Evolutionary conservation across 2,888 invertebrate species (phyloP), one percentile per base, ranked within the genome.

Genomic region (Drosophila nigritarsus): DNA sequence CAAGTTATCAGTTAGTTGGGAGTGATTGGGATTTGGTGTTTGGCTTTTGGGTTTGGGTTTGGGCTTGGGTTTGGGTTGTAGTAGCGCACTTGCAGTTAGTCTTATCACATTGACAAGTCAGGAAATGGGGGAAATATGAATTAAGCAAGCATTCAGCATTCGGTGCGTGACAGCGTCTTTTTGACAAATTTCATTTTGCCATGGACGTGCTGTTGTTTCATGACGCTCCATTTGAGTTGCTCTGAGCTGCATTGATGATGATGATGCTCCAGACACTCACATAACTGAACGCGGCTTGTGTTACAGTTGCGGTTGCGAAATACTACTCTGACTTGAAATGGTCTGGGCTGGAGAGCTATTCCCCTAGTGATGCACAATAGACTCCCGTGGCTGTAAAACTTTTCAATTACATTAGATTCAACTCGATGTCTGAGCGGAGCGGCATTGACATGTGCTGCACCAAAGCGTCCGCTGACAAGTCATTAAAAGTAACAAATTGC

Each of bases 101-200:
- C 64, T 50, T 63, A 30, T 78, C 69, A 70, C 70, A 80, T 76
- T 73, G 66, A 65, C 69, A 69, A 55, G 49, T 38, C 38, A 48
- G 42, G 38, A 62, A 65, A 48, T 24, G 24, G 40, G 67, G 36
- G 68, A 40, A 76, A 76, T 74, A 84, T 77, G 81, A 87, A 87
- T 87, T 87, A 87, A 89, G 89, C 83, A 84, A 87, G 86, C 86
- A 87, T 87, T 87, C 89, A 87, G 83, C 83, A 76, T 73, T 86
- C 80, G 75, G 80, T 86, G 78, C 86, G 84, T 88, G 86, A 86
- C 86, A 87, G 87, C 82, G 84, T 89, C 84, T 81, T 87, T 89
- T 86, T 89, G 87, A 87, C 88, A 87, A 87, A 87, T 87, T 89
- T 90, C 89, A 89, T 87, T 88, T 89, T 83, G 75, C 74, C 68